phyloP scores from a whole-genome alignment of 2,888 invertebrate species.

The Eubasilissa splendida region DNA sequence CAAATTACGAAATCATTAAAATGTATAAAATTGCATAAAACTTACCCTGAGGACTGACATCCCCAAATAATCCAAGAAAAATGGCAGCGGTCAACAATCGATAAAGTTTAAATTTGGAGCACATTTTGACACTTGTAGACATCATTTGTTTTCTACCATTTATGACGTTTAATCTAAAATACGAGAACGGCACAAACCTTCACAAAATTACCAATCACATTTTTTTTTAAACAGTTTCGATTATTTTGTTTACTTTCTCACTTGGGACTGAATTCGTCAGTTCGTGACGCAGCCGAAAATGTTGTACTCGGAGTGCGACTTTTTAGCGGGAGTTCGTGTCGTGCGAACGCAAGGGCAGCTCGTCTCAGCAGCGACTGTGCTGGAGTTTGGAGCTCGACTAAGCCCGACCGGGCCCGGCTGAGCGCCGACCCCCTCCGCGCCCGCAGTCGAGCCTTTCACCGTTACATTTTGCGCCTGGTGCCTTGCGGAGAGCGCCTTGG shows the following conservation, averaged over 20 bases:
- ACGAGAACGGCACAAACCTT: constrained; percentile 1
- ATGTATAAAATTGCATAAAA: neutral
- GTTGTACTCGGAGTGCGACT: neutral
- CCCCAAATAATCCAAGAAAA: constrained; percentile 25
- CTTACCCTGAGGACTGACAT: constrained; percentile 28
- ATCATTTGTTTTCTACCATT: constrained; percentile 21
- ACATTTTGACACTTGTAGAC: constrained; percentile 29
- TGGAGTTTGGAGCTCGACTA: neutral
- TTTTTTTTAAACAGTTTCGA: neutral
- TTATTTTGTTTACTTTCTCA: constrained; percentile 2
- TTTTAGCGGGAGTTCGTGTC: constrained; percentile 5
- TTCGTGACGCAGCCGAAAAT: neutral
- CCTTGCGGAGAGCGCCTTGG: neutral
- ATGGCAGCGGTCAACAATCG: constrained; percentile 15
- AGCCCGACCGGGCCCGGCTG: neutral
- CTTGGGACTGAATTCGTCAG: neutral
- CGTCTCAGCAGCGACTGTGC: neutral
- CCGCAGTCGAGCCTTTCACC: constrained; percentile 25
- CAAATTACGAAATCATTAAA: neutral
- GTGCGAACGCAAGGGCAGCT: neutral
- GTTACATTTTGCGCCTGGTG: constrained; percentile 9
- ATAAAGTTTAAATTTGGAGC: constrained; percentile 20
- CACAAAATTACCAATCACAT: constrained; percentile 13
- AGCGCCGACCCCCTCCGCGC: neutral
- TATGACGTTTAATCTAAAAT: constrained; percentile 15